Conservation (phyloP, 2,888 invertebrate genomes). For the Noctua janthe region DNA sequence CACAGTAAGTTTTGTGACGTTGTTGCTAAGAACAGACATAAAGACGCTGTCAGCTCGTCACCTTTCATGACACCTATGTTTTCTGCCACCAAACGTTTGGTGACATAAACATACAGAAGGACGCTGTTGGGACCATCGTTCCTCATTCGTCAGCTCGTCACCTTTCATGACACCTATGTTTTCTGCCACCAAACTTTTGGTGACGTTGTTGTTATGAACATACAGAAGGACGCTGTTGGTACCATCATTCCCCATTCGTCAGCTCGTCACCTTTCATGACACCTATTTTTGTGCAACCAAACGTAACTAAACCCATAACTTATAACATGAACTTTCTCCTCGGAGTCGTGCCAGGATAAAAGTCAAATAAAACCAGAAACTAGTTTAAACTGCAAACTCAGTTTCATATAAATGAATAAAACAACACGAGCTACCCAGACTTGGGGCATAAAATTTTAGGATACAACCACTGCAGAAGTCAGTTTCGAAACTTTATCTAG, state of each 20-base stretch:
- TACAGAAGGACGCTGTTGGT: neutral
- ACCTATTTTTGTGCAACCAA: neutral
- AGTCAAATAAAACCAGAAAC: conserved; percentile 49
- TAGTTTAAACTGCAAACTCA: conserved; percentile 41
- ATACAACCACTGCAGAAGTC: conserved; percentile 32
- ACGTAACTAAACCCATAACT: neutral
- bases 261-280: neutral
- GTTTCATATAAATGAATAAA: conserved; percentile 57
- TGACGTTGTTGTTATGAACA: neutral
- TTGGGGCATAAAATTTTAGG: conserved; percentile 37
- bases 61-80: neutral
- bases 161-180: neutral
- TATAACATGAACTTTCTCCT: conserved; percentile 29
- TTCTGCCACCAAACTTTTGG: neutral
- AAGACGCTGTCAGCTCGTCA: neutral
- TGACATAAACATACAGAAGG: too few relatives aligned
- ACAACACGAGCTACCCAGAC: conserved; percentile 41
- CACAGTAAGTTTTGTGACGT: neutral
- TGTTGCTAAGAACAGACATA: neutral
- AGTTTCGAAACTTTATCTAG: conserved; percentile 43
- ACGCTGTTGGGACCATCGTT: neutral
- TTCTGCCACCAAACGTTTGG: neutral
- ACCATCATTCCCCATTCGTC: neutral
- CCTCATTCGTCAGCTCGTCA: neutral
- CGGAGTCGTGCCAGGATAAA: conserved; percentile 31